A percentile compares a stretch with the other conserved stretches of the same genome.
These are phyloP conservation scores for Aldrovandia affinis DNA, from an alignment of 2,797 vertebrate species.

Conservation along the genomic window DNA sequence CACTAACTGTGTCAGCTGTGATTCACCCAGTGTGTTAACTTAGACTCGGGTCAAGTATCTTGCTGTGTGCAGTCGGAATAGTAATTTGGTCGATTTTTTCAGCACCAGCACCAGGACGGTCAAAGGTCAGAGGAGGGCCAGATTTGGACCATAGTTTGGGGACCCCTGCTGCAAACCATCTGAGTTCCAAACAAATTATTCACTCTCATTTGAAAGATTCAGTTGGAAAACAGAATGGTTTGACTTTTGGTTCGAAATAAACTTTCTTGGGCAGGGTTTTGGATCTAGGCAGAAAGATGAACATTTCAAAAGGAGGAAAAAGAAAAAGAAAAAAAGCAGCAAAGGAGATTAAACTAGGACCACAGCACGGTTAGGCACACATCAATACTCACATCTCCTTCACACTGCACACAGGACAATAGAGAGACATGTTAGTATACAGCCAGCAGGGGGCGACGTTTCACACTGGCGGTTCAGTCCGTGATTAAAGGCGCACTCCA, in stretches of 20 bases:
- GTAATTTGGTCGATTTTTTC: background rate
- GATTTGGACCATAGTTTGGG: background rate
- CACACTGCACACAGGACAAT: slow-evolving; percentile 85
- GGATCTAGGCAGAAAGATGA: background rate
- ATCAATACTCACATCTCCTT: slow-evolving; percentile 87
- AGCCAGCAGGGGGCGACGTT: slow-evolving; percentile 38
- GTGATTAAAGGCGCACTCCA: background rate
- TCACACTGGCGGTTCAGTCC: background rate
- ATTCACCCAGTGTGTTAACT: too few species aligned
- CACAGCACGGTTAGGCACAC: slow-evolving; percentile 54
- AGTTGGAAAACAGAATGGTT: background rate
- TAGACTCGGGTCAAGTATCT: too few species aligned
- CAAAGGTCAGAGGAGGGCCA: background rate
- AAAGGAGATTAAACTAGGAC: background rate
- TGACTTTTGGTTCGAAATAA: background rate
- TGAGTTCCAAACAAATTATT: background rate
- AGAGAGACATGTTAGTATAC: slow-evolving; percentile 79
- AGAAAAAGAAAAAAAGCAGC: background rate
- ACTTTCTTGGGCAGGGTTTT: background rate
- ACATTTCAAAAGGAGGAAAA: background rate
- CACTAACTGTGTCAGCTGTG: too few species aligned
- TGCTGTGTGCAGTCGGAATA: too few species aligned
- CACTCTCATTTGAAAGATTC: background rate
- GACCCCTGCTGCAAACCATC: background rate
- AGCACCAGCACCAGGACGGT: background rate